phyloP scores from a whole-genome alignment of 2,888 invertebrate species.

The Prionchulus punctatus region DNA sequence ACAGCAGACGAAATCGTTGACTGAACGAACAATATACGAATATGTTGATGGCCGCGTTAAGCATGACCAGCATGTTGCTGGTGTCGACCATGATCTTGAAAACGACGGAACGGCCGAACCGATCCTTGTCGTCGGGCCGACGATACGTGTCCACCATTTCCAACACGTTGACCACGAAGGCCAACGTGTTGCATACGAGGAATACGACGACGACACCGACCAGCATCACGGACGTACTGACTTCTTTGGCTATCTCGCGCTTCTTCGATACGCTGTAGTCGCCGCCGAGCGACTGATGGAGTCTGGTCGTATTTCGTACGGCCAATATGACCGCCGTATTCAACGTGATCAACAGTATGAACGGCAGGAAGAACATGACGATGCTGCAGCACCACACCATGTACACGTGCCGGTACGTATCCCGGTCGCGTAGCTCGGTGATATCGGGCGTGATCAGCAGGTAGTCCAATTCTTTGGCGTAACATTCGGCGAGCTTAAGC shows the following conservation, averaged over 20 bases:
- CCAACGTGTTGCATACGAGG: constrained; percentile 33
- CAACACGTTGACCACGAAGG: constrained; percentile 16
- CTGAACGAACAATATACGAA: constrained; percentile 34
- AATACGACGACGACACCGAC: constrained; percentile 37
- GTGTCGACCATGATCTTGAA: constrained; percentile 16
- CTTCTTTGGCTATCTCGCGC: neutral
- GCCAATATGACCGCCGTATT: constrained; percentile 30
- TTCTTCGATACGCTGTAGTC: neutral
- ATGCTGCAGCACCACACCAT: constrained; percentile 31
- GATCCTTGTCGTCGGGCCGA: neutral
- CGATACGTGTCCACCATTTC: constrained; percentile 12
- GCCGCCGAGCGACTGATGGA: constrained; percentile 17
- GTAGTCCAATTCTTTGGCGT: constrained; percentile 7
- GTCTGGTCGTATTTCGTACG: constrained; percentile 27
- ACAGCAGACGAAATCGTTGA: constrained; percentile 27
- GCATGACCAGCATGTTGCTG: constrained; percentile 31
- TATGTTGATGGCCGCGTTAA: constrained; percentile 34
- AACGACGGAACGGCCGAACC: constrained; percentile 24
- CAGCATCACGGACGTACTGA: constrained; percentile 35
- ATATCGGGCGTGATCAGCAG: constrained; percentile 1
- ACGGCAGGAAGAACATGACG: constrained; percentile 33
- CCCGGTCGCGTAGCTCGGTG: constrained; percentile 24
- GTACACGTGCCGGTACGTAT: constrained; percentile 25
- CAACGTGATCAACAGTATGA: constrained; percentile 30
- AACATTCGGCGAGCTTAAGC: constrained; percentile 16